phyloP scores from a whole-genome alignment of 2,888 invertebrate genomes.

The Melipona bicolor region DNA sequence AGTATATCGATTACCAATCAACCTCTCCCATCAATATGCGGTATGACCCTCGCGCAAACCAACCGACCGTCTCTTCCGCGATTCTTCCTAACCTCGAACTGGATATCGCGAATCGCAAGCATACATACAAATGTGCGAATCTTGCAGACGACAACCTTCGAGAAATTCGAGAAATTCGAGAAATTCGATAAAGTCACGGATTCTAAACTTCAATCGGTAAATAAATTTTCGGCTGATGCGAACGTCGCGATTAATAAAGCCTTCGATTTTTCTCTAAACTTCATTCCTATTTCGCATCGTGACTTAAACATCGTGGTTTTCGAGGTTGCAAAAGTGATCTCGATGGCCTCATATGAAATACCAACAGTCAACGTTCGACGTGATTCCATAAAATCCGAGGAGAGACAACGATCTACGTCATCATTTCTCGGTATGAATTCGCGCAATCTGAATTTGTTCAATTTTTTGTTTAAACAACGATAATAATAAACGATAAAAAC shows the following conservation, averaged over 20 bases:
- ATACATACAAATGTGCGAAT: neutral
- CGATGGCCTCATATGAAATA: neutral
- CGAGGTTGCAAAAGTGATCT: conserved; percentile 29
- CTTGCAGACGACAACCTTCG: conserved; percentile 32
- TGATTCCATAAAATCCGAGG: neutral
- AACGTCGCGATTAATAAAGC: conserved; percentile 21
- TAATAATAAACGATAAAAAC: neutral
- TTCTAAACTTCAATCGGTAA: neutral
- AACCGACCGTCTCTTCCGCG: conserved; percentile 9
- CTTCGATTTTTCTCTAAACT: conserved; percentile 22
- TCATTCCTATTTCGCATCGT: conserved; percentile 38
- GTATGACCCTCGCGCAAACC: neutral
- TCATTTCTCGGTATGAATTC: neutral
- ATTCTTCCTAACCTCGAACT: conserved; percentile 46
- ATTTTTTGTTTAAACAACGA: neutral
- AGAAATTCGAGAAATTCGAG: conserved; percentile 36
- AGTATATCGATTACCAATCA: conserved; percentile 46
- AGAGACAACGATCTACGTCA: neutral
- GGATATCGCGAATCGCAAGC: conserved; percentile 35
- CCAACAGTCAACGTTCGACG: neutral
- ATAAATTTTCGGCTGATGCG: conserved; percentile 15
- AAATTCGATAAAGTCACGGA: conserved; percentile 12
- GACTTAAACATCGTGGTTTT: conserved; percentile 49
- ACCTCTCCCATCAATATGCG: conserved; percentile 32
- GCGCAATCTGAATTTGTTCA: neutral